A percentile compares a stretch with the other conserved stretches of the same genome.
Evolutionary conservation across 2,797 vertebrate species (phyloP).

Genomic region (Eulemur rubriventer): DNA sequence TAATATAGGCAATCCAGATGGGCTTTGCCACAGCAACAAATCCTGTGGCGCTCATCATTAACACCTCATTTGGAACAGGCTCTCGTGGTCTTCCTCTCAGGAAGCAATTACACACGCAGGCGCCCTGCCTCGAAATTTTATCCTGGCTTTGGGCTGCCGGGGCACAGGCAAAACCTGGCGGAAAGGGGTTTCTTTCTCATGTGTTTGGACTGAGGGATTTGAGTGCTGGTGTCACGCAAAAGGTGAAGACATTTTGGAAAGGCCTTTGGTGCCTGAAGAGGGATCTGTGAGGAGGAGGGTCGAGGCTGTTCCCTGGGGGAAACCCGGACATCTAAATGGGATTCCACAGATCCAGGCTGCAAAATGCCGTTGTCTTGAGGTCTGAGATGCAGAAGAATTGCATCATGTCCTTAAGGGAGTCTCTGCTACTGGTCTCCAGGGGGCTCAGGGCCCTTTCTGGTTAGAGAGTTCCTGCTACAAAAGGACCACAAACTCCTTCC

Average conservation of each 20-base stretch:
- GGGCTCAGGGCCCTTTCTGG: background rate
- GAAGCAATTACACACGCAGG: conserved; percentile 73
- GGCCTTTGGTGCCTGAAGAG: conserved; percentile 50
- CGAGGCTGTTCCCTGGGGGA: background rate
- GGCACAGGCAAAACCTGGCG: conserved; percentile 50
- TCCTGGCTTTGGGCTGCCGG: conserved; percentile 26
- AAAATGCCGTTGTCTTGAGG: background rate
- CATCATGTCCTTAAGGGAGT: accelerated
- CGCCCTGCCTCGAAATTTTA: conserved; percentile 47
- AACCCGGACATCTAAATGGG: background rate
- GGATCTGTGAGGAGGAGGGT: background rate
- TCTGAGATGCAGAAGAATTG: background rate
- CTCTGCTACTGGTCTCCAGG: background rate
- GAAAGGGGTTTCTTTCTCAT: conserved; percentile 46
- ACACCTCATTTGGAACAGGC: conserved; percentile 71
- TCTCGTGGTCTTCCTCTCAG: conserved; percentile 50
- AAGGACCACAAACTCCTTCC: background rate
- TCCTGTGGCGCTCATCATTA: conserved; percentile 63
- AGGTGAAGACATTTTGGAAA: conserved; percentile 73
- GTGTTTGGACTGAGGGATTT: conserved; percentile 66
- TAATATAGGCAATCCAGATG: conserved; percentile 49
- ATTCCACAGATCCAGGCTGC: background rate
- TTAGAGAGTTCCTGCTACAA: background rate
- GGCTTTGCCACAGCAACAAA: conserved; percentile 22
- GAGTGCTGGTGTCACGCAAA: conserved; percentile 43